phyloP scores from a whole-genome alignment of 1,140 invertebrate genomes.

The Samia ricini region DNA sequence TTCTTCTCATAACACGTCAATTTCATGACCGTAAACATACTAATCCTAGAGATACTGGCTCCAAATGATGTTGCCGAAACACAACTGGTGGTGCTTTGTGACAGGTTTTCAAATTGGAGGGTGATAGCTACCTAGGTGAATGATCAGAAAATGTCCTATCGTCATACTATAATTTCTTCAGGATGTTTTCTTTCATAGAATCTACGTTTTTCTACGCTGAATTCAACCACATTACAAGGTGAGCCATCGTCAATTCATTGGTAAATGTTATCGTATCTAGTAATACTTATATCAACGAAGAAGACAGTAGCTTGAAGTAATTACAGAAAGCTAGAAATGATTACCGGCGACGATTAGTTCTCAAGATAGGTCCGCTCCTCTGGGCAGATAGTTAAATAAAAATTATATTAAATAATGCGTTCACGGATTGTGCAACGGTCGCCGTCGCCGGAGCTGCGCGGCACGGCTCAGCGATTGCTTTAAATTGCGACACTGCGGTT shows the following conservation, averaged over 20 bases:
- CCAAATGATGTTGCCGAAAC: no score
- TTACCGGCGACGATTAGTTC: slow-evolving; percentile 64
- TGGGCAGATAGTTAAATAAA: slow-evolving; percentile 66
- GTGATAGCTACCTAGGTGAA: no score
- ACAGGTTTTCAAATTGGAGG: no score
- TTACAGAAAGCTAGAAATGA: slow-evolving; percentile 57
- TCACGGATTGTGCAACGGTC: slow-evolving; percentile 41
- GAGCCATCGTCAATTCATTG: background rate
- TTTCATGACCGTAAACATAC: no score
- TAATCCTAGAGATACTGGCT: no score
- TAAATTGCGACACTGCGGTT: background rate
- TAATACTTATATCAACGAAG: background rate
- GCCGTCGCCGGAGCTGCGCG: background rate
- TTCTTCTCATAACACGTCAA: no score
- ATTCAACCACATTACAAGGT: no score
- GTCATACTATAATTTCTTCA: no score
- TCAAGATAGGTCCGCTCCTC: slow-evolving; percentile 54
- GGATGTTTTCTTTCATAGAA: no score
- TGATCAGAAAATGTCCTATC: no score
- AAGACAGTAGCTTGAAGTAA: slow-evolving; percentile 54
- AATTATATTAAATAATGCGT: slow-evolving; percentile 68
- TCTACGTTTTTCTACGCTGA: no score
- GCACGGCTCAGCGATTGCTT: background rate
- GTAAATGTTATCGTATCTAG: background rate
- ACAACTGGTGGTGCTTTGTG: no score